Evolutionary conservation across 2,888 invertebrate genomes (phyloP).

Genomic region (Tiliacea citrago): DNA sequence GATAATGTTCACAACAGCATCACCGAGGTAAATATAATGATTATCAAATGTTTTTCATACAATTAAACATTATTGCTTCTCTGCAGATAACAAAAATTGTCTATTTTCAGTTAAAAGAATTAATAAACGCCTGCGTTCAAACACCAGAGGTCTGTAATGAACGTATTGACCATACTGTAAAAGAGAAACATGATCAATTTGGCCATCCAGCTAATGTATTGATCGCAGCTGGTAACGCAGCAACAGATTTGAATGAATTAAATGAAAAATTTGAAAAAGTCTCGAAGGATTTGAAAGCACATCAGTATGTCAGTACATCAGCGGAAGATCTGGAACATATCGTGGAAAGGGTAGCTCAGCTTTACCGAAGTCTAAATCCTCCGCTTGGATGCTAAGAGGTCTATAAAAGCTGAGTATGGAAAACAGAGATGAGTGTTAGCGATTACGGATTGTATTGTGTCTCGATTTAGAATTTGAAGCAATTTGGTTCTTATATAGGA

Average conservation of each 20-base stretch:
- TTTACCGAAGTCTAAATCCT: neutral
- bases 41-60: neutral
- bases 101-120: neutral
- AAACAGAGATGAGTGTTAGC: neutral
- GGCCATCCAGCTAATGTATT: neutral
- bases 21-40: neutral
- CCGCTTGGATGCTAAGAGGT: neutral
- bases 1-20: neutral
- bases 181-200: neutral
- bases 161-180: neutral
- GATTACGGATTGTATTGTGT: neutral
- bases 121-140: neutral
- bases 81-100: neutral
- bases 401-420: neutral
- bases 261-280: neutral
- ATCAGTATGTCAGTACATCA: constrained; percentile 3
- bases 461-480: neutral
- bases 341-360: neutral
- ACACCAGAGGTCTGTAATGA: neutral
- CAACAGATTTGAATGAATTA: neutral
- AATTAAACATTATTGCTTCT: neutral
- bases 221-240: neutral
- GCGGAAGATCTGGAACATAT: neutral
- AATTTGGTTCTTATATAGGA: neutral
- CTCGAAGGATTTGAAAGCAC: neutral